These are phyloP conservation scores for Bombus balteatus DNA, from an alignment of 1,140 invertebrate genomes.

Conservation along the genomic window DNA sequence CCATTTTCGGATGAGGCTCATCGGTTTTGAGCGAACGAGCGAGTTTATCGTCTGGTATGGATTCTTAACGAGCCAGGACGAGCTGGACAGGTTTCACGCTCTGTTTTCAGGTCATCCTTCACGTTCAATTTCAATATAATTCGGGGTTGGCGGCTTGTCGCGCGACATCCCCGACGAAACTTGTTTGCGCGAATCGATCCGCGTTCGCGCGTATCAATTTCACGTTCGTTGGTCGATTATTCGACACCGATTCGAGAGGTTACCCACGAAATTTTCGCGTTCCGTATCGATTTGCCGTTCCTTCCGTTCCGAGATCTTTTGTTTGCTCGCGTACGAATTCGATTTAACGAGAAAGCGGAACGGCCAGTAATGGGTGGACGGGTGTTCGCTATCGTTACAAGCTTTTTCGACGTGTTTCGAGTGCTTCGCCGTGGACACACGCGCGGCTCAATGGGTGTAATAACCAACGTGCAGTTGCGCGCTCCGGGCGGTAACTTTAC, in stretches of 20 bases:
- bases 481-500: background rate
- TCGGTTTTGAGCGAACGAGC: background rate
- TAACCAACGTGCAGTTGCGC: slow-evolving; percentile 17
- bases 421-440: background rate
- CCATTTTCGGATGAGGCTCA: background rate
- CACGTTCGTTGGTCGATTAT: background rate
- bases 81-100: background rate
- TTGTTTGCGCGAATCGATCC: background rate
- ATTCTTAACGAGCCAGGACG: background rate
- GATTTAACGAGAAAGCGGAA: slow-evolving; percentile 6
- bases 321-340: slow-evolving; percentile 4
- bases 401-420: background rate
- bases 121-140: background rate
- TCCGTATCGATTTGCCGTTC: background rate
- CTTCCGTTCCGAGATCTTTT: background rate
- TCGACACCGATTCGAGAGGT: background rate
- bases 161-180: background rate
- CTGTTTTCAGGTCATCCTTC: slow-evolving; percentile 2
- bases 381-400: slow-evolving; percentile 11
- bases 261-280: background rate
- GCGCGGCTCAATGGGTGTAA: slow-evolving; percentile 5
- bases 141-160: background rate
- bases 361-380: background rate
- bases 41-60: background rate
- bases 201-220: slow-evolving; percentile 16